Percentiles rank a stretch among this genome's conserved stretches.
These are phyloP conservation scores for Enoplolaimus lenunculus DNA, from an alignment of 2,888 invertebrate species.

Conservation along the genomic window DNA sequence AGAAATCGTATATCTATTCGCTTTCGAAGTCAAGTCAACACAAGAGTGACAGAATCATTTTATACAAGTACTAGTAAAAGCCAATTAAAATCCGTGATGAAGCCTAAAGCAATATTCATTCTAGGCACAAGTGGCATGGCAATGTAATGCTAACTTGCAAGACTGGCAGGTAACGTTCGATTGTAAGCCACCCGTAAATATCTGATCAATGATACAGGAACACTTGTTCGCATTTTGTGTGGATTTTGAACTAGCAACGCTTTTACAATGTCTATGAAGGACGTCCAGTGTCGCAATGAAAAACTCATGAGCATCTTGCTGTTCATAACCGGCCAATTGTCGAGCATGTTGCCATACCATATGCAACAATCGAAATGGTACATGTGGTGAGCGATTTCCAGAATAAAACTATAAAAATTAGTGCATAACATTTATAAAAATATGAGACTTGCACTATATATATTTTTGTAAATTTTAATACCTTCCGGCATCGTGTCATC, in stretches of 20 bases:
- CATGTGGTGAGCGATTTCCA: constrained; percentile 70
- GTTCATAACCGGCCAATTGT: constrained; percentile 83
- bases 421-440: no score
- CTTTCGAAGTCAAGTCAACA: no score
- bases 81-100: no score
- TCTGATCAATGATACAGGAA: constrained; percentile 89
- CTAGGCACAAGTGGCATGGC: no score
- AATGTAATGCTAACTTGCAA: constrained; percentile 52
- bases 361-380: constrained; percentile 72
- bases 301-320: constrained; percentile 97
- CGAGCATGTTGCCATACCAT: constrained; percentile 91
- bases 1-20: no score
- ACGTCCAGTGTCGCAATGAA: constrained; percentile 87
- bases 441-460: no score
- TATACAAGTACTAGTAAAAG: no score
- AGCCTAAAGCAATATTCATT: no score
- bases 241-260: constrained; percentile 28
- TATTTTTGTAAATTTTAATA: no score
- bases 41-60: no score
- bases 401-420: constrained; percentile 61
- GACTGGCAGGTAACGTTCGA: constrained; percentile 89
- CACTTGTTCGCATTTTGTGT: constrained; percentile 47
- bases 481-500: no score
- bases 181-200: constrained; percentile 86
- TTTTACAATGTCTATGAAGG: constrained; percentile 65